Evolutionary conservation across 2,797 vertebrate genomes (phyloP), one percentile per base, ranked within the genome.

Genomic region (Pipistrellus pygmaeus): DNA sequence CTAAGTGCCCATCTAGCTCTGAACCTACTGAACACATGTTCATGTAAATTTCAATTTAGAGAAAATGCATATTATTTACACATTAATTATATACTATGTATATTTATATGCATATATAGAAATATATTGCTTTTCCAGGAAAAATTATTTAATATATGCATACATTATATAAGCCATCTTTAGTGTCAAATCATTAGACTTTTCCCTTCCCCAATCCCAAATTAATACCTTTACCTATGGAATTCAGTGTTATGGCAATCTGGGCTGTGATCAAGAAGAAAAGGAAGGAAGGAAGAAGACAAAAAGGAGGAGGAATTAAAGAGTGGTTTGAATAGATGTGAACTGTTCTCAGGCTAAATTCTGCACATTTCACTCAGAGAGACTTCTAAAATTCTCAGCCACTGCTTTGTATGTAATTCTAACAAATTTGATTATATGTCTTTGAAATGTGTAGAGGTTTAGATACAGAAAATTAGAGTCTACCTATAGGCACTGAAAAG

Each of bases 361-460:
- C 38, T 69, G 48, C 2, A 14, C 21, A 38, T 53, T 51, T 77
- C 25, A 32, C 14, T 78, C 30, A 23, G 8, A 38, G 18, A 20
- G 23, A 88, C 2, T 18, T 91, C 17, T 30, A 51, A 92, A 82
- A n/a, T 46, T 93, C 53, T 71, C 25, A 86, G 83, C 41, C 73
- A 81, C 14, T 64, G 11, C 55, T 91, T 91, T 71, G 30, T 23
- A 51, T 3, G 7, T 62, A 80, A 68, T 81, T 94, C 66, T 92
- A 91, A 78, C 10, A 68, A 81, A 64, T 8, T 53, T 46, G 6
- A 57, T 73, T 71, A 85, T 17, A 64, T 64, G 48, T 25, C 11
- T 93, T 81, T 93, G 38, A 91, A 93, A 96, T 27, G 8, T 73
- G 11, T 71, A 41, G 17, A n/a, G 11, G 27, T 85, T 94, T 93